Conservation (phyloP, 2,797 vertebrate genomes). For the Sandelia bainsii region DNA sequence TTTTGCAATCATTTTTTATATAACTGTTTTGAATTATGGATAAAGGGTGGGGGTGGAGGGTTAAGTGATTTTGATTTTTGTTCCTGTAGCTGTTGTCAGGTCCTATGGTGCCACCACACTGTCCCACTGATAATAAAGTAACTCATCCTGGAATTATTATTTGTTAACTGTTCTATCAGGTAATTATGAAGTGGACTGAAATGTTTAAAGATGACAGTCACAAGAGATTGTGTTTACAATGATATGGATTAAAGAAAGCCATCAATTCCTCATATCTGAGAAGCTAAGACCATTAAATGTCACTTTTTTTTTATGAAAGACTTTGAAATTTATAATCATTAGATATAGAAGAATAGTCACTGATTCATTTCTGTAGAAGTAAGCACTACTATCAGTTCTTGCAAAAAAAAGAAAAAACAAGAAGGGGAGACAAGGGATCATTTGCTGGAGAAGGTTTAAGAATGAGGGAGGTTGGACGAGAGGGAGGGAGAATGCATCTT, state of each 20-base stretch:
- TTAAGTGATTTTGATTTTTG: conserved; percentile 52
- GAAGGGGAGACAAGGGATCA: conserved; percentile 4
- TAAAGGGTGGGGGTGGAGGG: conserved; percentile 44
- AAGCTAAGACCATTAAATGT: neutral
- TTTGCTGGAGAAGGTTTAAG: conserved; percentile 23
- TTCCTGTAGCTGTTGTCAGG: conserved; percentile 27
- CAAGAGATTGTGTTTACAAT: conserved; percentile 5
- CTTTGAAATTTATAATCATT: neutral
- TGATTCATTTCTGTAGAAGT: conserved; percentile 1
- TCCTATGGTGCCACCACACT: conserved; percentile 48
- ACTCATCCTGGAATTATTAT: conserved; percentile 9
- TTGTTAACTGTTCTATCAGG: neutral
- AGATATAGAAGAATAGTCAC: neutral
- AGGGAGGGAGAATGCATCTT: conserved; percentile 22
- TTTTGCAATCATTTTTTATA: conserved; percentile 67
- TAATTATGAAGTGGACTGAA: conserved; percentile 4
- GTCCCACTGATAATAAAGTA: conserved; percentile 36
- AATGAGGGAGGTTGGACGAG: conserved; percentile 13
- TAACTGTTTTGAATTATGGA: conserved; percentile 69
- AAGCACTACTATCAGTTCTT: neutral
- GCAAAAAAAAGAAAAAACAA: conserved; percentile 21
- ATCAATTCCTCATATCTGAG: neutral
- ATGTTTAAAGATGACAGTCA: conserved; percentile 5
- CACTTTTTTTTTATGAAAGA: neutral
- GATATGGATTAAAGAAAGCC: neutral